phyloP scores from a whole-genome alignment of 2,888 invertebrate genomes.

The Cremastobaeus sp. region DNA sequence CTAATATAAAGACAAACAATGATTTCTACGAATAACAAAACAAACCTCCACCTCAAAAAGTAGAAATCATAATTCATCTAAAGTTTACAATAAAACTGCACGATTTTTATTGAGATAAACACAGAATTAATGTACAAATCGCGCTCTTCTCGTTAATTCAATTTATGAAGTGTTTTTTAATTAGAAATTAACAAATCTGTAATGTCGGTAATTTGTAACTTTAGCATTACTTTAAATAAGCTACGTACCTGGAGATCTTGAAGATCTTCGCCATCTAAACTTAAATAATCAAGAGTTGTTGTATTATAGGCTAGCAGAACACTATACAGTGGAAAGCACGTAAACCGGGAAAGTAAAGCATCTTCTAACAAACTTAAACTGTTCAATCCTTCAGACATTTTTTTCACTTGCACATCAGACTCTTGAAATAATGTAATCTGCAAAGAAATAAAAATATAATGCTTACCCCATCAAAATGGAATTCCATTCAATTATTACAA shows the following conservation, averaged over 20 bases:
- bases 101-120: too few relatives aligned
- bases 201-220: too few relatives aligned
- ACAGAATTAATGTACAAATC: too few relatives aligned
- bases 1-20: too few relatives aligned
- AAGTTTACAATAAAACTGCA: too few relatives aligned
- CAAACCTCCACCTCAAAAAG: too few relatives aligned
- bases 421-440: constrained; percentile 76
- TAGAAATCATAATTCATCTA: too few relatives aligned
- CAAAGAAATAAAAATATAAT: constrained; percentile 18
- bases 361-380: constrained; percentile 73
- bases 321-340: constrained; percentile 91
- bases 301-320: constrained; percentile 88
- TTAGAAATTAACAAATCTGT: background rate
- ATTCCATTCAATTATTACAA: too few relatives aligned
- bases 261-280: constrained; percentile 80
- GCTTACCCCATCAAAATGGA: too few relatives aligned
- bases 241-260: constrained; percentile 66
- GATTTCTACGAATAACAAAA: too few relatives aligned
- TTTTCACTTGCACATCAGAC: constrained; percentile 75
- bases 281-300: constrained; percentile 84
- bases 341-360: constrained; percentile 81
- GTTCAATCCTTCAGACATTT: constrained; percentile 76
- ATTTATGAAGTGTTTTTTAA: background rate
- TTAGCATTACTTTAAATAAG: too few relatives aligned
- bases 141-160: too few relatives aligned